Conservation (phyloP, 2,888 invertebrate species). For the Drosophila borealis region DNA sequence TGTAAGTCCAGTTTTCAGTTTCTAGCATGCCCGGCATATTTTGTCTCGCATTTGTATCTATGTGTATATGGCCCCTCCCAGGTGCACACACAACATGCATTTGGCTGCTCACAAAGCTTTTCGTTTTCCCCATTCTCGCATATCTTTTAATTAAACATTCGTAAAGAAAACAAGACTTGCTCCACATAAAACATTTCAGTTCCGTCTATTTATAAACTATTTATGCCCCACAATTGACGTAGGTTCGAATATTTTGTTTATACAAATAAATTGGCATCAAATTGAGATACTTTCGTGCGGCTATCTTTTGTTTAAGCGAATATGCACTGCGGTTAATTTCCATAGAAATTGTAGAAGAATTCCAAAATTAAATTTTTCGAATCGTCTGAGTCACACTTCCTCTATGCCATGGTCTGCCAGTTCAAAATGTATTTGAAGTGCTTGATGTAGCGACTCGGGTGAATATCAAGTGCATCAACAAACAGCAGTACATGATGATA, state of each 20-base stretch:
- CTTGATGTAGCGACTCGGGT: neutral
- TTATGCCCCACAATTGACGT: conserved; percentile 44
- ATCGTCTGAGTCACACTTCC: conserved; percentile 28
- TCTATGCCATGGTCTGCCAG: neutral
- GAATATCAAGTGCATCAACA: conserved; percentile 8
- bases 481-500: conserved; percentile 1
- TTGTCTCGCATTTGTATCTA: neutral
- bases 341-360: conserved; percentile 7
- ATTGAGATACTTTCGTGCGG: conserved; percentile 28
- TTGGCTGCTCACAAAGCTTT: neutral
- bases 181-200: conserved; percentile 9
- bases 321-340: conserved; percentile 5
- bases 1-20: conserved; percentile 52
- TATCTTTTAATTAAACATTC: conserved; percentile 20
- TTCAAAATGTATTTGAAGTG: neutral
- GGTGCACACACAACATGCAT: conserved; percentile 23
- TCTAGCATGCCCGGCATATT: conserved; percentile 22
- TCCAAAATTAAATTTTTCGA: neutral
- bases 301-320: conserved; percentile 4
- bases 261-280: conserved; percentile 22
- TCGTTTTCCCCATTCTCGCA: conserved; percentile 6
- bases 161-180: conserved; percentile 16
- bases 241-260: conserved; percentile 33
- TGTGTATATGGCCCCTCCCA: conserved; percentile 39
- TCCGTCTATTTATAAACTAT: conserved; percentile 38